Evolutionary conservation across 1,140 invertebrate genomes (phyloP).

Genomic region (Cotesia glomerata): DNA sequence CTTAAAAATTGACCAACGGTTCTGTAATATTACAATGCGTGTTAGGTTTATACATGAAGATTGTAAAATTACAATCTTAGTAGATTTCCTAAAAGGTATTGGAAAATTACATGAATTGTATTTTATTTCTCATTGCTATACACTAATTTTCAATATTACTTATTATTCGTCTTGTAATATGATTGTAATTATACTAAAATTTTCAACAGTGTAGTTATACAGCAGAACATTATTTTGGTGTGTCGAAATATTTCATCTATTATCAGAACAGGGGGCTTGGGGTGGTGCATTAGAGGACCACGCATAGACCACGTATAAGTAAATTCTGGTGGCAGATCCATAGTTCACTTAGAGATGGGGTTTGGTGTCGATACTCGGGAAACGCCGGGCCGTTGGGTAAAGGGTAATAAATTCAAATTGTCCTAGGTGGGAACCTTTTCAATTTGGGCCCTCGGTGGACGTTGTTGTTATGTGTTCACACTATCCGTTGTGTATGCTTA

Average conservation of each 20-base stretch:
- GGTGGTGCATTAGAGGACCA: conserved; percentile 15
- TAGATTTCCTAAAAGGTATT: too few relatives aligned
- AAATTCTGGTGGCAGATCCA: neutral
- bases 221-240: conserved; percentile 13
- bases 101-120: too few relatives aligned
- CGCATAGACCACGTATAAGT: conserved; percentile 10
- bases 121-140: too few relatives aligned
- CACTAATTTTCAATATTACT: too few relatives aligned
- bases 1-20: too few relatives aligned
- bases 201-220: neutral
- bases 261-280: neutral
- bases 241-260: conserved; percentile 21
- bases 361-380: neutral
- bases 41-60: too few relatives aligned
- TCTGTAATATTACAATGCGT: too few relatives aligned
- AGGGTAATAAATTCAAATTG: conserved; percentile 28
- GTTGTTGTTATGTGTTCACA: neutral
- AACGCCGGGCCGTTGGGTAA: conserved; percentile 4
- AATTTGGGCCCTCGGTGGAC: conserved; percentile 3
- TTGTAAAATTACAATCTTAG: too few relatives aligned
- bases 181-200: too few relatives aligned
- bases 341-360: conserved; percentile 8
- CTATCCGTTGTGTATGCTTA: conserved; percentile 22
- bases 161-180: too few relatives aligned
- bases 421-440: conserved; percentile 6